Conservation (phyloP, 1,140 invertebrate genomes). For the Callitettix versicolor region DNA sequence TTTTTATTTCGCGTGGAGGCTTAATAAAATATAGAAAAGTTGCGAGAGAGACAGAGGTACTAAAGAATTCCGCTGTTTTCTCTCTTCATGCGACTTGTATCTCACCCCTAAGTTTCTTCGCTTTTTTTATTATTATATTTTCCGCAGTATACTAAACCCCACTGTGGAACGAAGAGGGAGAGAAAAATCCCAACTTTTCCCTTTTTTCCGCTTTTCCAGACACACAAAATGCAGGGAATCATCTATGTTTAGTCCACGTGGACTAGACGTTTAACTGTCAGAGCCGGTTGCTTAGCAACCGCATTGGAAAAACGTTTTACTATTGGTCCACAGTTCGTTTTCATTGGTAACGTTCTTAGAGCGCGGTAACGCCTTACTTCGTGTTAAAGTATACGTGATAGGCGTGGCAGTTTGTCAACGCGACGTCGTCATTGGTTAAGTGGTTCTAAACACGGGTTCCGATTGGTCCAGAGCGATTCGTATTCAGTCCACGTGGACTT, state of each 20-base stretch:
- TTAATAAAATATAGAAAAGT: slow-evolving; percentile 14
- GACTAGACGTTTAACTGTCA: slow-evolving; percentile 24
- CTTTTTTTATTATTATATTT: slow-evolving; percentile 14
- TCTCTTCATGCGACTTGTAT: not conserved
- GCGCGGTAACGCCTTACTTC: not conserved
- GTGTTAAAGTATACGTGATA: slow-evolving; percentile 1
- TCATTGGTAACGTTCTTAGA: not conserved
- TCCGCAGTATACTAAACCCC: slow-evolving; percentile 7
- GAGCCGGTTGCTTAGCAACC: slow-evolving; percentile 16
- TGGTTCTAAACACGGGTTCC: not conserved
- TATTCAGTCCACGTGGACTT: slow-evolving; percentile 8
- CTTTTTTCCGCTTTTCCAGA: slow-evolving; percentile 1
- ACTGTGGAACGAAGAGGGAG: not conserved
- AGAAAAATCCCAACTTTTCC: not conserved
- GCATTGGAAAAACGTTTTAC: slow-evolving; percentile 14
- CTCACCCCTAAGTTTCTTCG: not conserved
- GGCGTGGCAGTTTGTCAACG: slow-evolving; percentile 1
- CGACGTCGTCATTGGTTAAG: slow-evolving; percentile 10
- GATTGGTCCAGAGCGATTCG: slow-evolving; percentile 12
- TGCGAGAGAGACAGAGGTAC: not conserved
- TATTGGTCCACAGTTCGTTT: slow-evolving; percentile 15
- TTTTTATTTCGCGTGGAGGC: slow-evolving; percentile 5
- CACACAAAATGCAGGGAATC: slow-evolving; percentile 4
- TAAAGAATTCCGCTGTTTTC: not conserved
- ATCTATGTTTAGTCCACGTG: not conserved